phyloP scores from a whole-genome alignment of 1,140 invertebrate species.

The Solenopsis fugax region DNA sequence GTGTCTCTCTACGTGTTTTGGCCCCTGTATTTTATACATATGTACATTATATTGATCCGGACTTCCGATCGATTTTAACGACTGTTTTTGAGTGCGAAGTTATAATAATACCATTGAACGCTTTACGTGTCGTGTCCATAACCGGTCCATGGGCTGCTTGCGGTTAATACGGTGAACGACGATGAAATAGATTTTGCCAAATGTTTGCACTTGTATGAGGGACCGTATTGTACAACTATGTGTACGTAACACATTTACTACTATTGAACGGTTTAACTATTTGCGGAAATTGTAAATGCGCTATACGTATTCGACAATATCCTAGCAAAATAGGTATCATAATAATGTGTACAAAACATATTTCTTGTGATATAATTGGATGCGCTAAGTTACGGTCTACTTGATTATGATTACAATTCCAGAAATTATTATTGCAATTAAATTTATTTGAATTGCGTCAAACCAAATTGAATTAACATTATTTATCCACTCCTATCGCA shows the following conservation, averaged over 20 bases:
- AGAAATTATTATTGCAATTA: slow-evolving; percentile 46
- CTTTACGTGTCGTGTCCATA: slow-evolving; percentile 40
- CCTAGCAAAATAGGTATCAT: slow-evolving; percentile 11
- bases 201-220: slow-evolving; percentile 48
- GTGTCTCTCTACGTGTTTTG: slow-evolving; percentile 25
- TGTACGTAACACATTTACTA: slow-evolving; percentile 35
- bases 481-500: background rate
- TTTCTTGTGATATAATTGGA: slow-evolving; percentile 54
- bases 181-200: slow-evolving; percentile 57
- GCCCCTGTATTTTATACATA: slow-evolving; percentile 17
- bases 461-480: slow-evolving; percentile 35
- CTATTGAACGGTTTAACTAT: slow-evolving; percentile 57
- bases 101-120: slow-evolving; percentile 49
- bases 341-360: slow-evolving; percentile 33
- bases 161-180: slow-evolving; percentile 29
- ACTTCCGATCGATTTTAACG: slow-evolving; percentile 52
- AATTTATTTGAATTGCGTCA: slow-evolving; percentile 38
- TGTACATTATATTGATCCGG: slow-evolving; percentile 25
- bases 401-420: slow-evolving; percentile 35
- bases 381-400: slow-evolving; percentile 37
- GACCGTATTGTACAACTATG: slow-evolving; percentile 35
- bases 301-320: slow-evolving; percentile 28
- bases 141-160: background rate
- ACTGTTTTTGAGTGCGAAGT: slow-evolving; percentile 43
- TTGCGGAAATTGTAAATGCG: slow-evolving; percentile 53